Evolutionary conservation across 2,888 invertebrate species (phyloP).

Genomic region (Ornithoptera alexandrae): DNA sequence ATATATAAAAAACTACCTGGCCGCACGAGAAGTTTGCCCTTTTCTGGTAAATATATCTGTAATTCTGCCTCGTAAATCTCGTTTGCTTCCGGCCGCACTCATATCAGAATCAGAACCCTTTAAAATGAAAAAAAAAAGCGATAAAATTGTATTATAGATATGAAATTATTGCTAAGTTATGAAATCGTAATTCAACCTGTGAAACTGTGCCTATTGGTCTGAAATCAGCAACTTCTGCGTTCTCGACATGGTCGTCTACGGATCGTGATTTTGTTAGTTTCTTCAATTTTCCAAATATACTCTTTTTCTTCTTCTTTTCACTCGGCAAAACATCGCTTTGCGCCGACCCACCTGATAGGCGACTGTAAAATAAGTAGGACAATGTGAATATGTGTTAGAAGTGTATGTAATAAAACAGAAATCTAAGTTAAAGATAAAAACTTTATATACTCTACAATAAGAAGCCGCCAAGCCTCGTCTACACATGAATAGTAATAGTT

Average conservation of each 20-base stretch:
- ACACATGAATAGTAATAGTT: too few relatives aligned
- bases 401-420: not conserved
- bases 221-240: slow-evolving; percentile 65
- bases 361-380: slow-evolving; percentile 60
- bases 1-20: slow-evolving; percentile 76
- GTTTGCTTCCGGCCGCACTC: slow-evolving; percentile 85
- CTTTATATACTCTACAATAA: not conserved
- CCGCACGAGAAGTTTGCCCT: slow-evolving; percentile 82
- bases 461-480: too few relatives aligned
- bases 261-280: slow-evolving; percentile 92
- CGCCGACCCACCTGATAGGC: slow-evolving; percentile 90
- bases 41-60: slow-evolving; percentile 90
- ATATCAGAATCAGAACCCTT: slow-evolving; percentile 87
- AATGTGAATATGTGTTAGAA: not conserved
- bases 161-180: not conserved
- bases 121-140: not conserved
- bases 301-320: slow-evolving; percentile 90
- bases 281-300: slow-evolving; percentile 90
- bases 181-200: slow-evolving; percentile 53
- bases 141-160: not conserved
- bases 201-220: slow-evolving; percentile 78
- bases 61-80: slow-evolving; percentile 88
- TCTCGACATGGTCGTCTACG: slow-evolving; percentile 83
- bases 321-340: slow-evolving; percentile 89
- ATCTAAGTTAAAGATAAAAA: not conserved